A percentile compares a stretch with the other conserved stretches of the same genome.
Conservation (phyloP, 2,113 vertebrate species). For the Ophthalmolycus amberensis region DNA sequence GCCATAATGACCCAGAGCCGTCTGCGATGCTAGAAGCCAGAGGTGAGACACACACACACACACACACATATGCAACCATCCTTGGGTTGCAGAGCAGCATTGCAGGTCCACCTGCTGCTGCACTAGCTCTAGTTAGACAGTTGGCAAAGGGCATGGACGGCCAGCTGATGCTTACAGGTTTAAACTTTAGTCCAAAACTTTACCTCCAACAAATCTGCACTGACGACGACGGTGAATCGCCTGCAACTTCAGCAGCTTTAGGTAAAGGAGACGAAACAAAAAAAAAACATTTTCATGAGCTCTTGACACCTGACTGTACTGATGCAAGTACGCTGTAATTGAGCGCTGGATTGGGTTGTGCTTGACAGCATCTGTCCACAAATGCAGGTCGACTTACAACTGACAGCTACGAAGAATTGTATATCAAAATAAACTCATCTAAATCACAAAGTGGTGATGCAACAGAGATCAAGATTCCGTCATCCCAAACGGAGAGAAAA, state of each 20-base stretch:
- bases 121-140: conserved; percentile 12
- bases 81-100: conserved; percentile 37
- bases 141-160: conserved; percentile 26
- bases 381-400: background rate
- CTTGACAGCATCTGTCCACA: conserved; percentile 26
- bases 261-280: background rate
- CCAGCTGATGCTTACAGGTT: conserved; percentile 21
- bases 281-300: conserved; percentile 7
- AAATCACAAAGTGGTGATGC: conserved; percentile 39
- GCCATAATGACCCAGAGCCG: conserved; percentile 55
- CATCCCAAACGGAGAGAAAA: background rate
- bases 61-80: too few species aligned
- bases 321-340: conserved; percentile 36
- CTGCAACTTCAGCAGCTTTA: conserved; percentile 7
- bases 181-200: background rate
- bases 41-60: conserved; percentile 47
- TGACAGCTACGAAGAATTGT: background rate
- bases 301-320: conserved; percentile 13
- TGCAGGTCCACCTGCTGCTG: conserved; percentile 48
- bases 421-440: background rate
- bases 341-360: conserved; percentile 5
- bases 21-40: conserved; percentile 48
- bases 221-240: background rate
- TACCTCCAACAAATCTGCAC: background rate
- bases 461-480: conserved; percentile 17